Base-by-base conservation (phyloP, 2,797 vertebrate species). In the Tamandua tetradactyla region DNA sequence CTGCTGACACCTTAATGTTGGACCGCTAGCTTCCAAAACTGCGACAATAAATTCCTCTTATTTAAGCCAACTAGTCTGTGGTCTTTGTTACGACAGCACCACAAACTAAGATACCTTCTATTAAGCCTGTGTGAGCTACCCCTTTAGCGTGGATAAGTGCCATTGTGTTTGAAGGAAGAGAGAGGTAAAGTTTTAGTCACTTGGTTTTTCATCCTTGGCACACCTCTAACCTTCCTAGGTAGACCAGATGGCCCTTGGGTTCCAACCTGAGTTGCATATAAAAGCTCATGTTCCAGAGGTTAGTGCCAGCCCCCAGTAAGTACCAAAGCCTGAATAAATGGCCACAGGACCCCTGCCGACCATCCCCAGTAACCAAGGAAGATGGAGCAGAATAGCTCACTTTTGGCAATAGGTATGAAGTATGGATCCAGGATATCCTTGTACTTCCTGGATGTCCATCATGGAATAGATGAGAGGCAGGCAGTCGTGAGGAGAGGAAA, bases 81-180 rank as follows among this genome's bases (percentile, higher is more conserved):
- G 3, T 55, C 52, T 55, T 55, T 17, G 52, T 55, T 55, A 55
- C 52, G 20, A 18, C 18, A 55, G 52, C 52, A 55, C 52, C 52
- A 55, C 52, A 18, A 55, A 55, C 44, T n/a, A 49, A 15, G 5
- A 23, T 15, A 7, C 32, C 49, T 47, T 40, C 23, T 15, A 40
- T 5, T 2, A 1, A 4, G 27, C 17, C 30, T 47, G 0, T 57
- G 32, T 22, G 12, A 68, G 20, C 30, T 17, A 5, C 17, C 47
- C 75, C 22, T 62, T 86, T 23, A 23, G 20, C 22, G 13, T 10
- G 17, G 59, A 68, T n/a, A 40, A n/a, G 37, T 32, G 15, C 52
- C 5, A 18, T 55, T 62, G 20, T 9, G 1, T 57, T 14, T 57
- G 27, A 69, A 64, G 30, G 30, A 37, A 22, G n/a, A 89, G 40